Percentiles rank a stretch among this genome's conserved stretches.
Conservation (phyloP, 1,140 invertebrate species). For the Monomorium pharaonis region DNA sequence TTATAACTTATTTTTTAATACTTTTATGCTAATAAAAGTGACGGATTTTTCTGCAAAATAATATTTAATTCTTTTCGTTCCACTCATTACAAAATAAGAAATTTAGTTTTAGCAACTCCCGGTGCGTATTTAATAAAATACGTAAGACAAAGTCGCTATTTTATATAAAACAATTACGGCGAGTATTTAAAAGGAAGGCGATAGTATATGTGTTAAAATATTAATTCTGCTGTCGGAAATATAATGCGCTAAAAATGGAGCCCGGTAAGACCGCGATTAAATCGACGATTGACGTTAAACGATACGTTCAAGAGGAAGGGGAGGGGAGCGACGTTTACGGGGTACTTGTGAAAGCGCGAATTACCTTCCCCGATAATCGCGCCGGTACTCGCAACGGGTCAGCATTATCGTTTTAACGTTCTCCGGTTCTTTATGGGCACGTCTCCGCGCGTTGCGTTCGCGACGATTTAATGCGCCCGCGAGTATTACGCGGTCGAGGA, state of each 20-base stretch:
- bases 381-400: background rate
- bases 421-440: background rate
- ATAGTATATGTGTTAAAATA: background rate
- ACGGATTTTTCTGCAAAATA: background rate
- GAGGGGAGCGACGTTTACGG: background rate
- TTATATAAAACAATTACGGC: background rate
- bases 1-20: background rate
- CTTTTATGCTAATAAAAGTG: background rate
- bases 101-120: background rate
- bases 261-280: conserved; percentile 1
- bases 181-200: background rate
- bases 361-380: conserved; percentile 4
- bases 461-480: background rate
- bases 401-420: background rate
- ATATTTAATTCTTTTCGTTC: background rate
- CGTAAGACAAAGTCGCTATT: background rate
- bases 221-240: background rate
- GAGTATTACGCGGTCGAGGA: background rate
- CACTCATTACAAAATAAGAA: background rate
- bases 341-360: background rate
- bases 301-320: too few relatives aligned
- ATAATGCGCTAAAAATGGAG: background rate
- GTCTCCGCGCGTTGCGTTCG: background rate
- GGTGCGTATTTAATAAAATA: background rate
- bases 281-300: background rate